Percentiles rank a stretch among this genome's conserved stretches.
phyloP scores from a whole-genome alignment of 35 echinoderm and acorn worm species.

The Heliocidaris tuberculata region DNA sequence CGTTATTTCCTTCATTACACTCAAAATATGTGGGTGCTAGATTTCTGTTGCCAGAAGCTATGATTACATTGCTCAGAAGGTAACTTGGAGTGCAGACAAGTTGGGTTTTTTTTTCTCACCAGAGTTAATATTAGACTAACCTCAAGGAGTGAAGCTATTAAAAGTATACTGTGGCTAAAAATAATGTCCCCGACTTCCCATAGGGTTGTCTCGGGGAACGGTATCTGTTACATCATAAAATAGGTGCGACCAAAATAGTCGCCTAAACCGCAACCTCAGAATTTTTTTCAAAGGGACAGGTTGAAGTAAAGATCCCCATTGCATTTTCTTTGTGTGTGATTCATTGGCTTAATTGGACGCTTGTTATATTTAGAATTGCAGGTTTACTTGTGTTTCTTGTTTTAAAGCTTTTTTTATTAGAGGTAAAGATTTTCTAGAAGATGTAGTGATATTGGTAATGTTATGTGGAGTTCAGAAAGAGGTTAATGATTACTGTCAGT shows the following conservation, averaged over 20 bases:
- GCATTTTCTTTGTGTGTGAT: neutral
- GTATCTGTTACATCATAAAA: neutral
- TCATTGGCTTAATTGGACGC: neutral
- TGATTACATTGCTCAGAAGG: neutral
- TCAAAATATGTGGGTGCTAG: slow-evolving; percentile 8
- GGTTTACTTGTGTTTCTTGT: neutral
- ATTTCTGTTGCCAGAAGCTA: neutral
- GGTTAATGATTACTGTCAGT: too few relatives aligned
- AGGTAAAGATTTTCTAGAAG: neutral
- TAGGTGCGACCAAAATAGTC: neutral
- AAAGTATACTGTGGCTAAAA: neutral
- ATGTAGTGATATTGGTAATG: neutral
- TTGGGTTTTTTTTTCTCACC: neutral
- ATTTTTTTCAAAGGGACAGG: neutral
- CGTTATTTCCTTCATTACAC: neutral
- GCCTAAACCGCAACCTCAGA: neutral
- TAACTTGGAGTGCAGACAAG: neutral
- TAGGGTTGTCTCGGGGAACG: neutral
- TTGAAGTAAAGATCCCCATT: neutral
- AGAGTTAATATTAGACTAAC: neutral
- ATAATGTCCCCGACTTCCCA: neutral
- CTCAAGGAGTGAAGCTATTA: neutral
- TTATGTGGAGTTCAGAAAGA: too few relatives aligned
- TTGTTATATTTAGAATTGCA: neutral
- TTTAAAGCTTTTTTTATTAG: neutral